phyloP scores from a whole-genome alignment of 2,888 invertebrate species.

The Scaptomyza reducta region DNA sequence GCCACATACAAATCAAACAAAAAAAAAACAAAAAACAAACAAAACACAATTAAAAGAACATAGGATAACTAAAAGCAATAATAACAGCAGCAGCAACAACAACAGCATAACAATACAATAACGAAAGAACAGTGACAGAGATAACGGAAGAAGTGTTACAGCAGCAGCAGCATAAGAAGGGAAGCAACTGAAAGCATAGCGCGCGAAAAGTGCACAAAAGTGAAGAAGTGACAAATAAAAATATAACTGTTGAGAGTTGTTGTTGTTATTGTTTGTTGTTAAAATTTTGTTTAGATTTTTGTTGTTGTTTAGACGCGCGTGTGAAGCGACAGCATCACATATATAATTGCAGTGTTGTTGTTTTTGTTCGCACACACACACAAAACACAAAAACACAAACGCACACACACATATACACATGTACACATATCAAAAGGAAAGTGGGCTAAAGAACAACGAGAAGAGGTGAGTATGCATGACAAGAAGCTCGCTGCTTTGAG shows the following conservation, averaged over 20 bases:
- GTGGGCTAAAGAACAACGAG: constrained; percentile 53
- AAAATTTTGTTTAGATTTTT: constrained; percentile 40
- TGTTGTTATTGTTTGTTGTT: constrained; percentile 31
- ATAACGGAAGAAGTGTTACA: constrained; percentile 15
- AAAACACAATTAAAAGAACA: constrained; percentile 26
- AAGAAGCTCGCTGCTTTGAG: constrained; percentile 16
- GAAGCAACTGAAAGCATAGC: constrained; percentile 18
- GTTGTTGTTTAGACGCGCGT: constrained; percentile 32
- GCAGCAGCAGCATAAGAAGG: constrained; percentile 4
- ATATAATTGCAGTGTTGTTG: constrained; percentile 26
- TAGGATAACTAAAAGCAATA: constrained; percentile 38
- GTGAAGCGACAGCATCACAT: constrained; percentile 4
- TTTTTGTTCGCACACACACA: constrained; percentile 11
- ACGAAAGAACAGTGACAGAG: constrained; percentile 15
- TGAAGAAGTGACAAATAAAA: constrained; percentile 25
- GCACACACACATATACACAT: constrained; percentile 30
- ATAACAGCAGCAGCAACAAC: constrained; percentile 22
- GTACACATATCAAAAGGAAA: constrained; percentile 49
- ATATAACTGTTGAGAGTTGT: constrained; percentile 5
- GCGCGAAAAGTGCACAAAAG: constrained; percentile 40
- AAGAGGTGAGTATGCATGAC: constrained; percentile 46
- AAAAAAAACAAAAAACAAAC: constrained; percentile 7
- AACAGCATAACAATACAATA: constrained; percentile 9
- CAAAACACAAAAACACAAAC: constrained; percentile 18
- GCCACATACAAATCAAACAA: constrained; percentile 3